phyloP scores from a whole-genome alignment of 2,888 invertebrate genomes.

The Saturnia pavonia region DNA sequence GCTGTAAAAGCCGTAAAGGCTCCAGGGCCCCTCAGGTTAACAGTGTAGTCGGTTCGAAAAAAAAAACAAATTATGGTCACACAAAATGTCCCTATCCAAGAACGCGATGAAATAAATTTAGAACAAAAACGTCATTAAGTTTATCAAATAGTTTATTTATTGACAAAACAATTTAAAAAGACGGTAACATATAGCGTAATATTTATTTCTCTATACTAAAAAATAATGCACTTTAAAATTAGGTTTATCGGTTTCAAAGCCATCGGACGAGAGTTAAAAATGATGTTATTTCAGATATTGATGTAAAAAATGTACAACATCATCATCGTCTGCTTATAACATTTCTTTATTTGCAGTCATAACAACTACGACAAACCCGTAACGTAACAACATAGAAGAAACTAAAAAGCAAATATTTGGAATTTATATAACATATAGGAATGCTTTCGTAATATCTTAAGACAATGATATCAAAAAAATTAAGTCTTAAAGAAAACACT shows the following conservation, averaged over 20 bases:
- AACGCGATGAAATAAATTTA: background rate
- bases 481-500: no score
- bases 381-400: background rate
- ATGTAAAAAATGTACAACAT: background rate
- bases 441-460: background rate
- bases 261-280: background rate
- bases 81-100: background rate
- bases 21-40: no score
- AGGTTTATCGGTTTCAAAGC: background rate
- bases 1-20: no score
- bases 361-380: background rate
- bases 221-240: background rate
- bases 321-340: background rate
- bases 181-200: constrained; percentile 8
- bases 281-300: background rate
- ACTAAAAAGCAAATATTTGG: background rate
- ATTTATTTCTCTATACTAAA: constrained; percentile 2
- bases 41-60: no score
- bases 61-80: no score
- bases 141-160: background rate
- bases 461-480: background rate
- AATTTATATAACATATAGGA: background rate
- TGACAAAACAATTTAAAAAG: constrained; percentile 8
- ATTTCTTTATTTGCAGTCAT: background rate
- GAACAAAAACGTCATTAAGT: background rate